Base-by-base conservation (phyloP, 2,888 invertebrate genomes). In the Drosophila rellima region DNA sequence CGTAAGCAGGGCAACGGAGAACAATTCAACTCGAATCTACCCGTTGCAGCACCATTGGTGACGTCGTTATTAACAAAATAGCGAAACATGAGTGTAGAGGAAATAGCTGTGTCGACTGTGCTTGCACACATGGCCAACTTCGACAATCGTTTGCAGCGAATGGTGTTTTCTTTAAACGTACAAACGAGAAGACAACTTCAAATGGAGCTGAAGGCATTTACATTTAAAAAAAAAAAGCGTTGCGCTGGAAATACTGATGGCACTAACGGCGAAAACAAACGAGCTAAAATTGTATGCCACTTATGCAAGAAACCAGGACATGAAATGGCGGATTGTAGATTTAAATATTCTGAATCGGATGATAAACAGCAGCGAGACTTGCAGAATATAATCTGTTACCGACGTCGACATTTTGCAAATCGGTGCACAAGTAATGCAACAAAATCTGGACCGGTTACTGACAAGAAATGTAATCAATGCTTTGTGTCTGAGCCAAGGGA, bases 401-500 rank as follows among this genome's bases (percentile, higher is more conserved):
- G 37, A 47, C 33, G 26, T 40, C 52, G 56, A 10, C 57, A 65
- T 56, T 44, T 67, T 40, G 56, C 61, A 11, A 56, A 56, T 55
- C 54, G 50, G 45, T 57, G 59, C 48, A 29, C 48, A 26, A 66
- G 18, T 23, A 66, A 42, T 44, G 48, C 60, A 51, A 10, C 44
- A 11, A 45, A 64, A 26, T 52, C 54, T 35, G 54, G 48, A 55
- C 45, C 45, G n/a, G 31, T 65, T 47, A 31, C 44, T 42, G 11
- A 42, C 20, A 42, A 45, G 5, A 23, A 47, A 47, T 47, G 45
- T 29, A 47, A 29, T 17, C 29, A 47, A 23, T 29, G 29, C 17
- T 26, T 29, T 29, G 29, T 29, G 29, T 0, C 45, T 29, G 45
- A 47, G 15, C 45, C 45, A 47, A 47, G 45, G 29, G 29, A 6